Base-by-base conservation (phyloP, 2,797 vertebrate genomes). In the Channa striata region DNA sequence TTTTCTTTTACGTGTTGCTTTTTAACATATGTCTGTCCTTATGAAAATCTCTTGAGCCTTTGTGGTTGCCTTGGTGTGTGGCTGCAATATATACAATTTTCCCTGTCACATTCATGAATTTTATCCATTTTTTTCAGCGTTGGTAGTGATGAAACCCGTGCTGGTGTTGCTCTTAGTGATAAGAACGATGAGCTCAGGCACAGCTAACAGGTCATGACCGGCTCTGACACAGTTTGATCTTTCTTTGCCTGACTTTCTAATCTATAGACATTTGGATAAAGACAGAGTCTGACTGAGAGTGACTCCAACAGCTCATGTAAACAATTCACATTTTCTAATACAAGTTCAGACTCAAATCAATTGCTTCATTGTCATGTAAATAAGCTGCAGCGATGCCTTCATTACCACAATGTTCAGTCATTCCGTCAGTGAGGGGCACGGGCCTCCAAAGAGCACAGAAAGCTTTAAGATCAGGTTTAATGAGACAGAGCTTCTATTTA, bases 401-500 rank as follows among this genome's bases (percentile, higher is more conserved):
- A 77, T 73, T 66, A 66, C 44, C 12, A 16, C 48, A 11, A 66
- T 72, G 68, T 72, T 56, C 68, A 77, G 20, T 52, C 74, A 52
- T 59, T 74, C 60, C 54, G 42, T 69, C 57, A 40, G 61, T 25
- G 52, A 39, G 47, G 65, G 50, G 46, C 4, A 34, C 51, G 64
- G 69, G 30, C 44, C 51, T 59, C 52, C 20, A 58, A 48, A 56
- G 59, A 72, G 64, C 44, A 53, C 44, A 50, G 50, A 36, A 77
- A 64, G 65, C 56, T 65, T 57, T 76, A 53, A 77, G 61, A 80
- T 71, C 61, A 34, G 39, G 44, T 66, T 69, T 83, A 83, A 77
- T 83, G 77, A 80, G 77, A 70, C 47, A n/a, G 23, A 47, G 59
- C 50, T 56, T 63, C 58, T 83, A 83, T 83, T 80, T 77, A 71